Base-by-base conservation (phyloP, 2,888 invertebrate genomes). In the Dinocampus coccinellae region DNA sequence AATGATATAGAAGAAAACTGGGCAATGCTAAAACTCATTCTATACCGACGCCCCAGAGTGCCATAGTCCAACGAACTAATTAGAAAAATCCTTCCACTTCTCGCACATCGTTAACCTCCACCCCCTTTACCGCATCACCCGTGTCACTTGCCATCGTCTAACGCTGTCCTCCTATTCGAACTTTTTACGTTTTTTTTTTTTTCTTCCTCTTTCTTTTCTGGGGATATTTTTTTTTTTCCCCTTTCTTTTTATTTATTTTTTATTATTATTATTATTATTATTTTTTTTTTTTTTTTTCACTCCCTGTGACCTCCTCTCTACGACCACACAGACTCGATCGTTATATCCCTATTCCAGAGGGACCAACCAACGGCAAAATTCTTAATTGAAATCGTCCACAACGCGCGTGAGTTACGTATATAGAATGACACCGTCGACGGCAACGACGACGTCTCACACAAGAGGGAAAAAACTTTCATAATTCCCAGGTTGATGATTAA, bases 301-400 rank as follows among this genome's bases (percentile, higher is more conserved):
- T 16, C 47, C 47, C 47, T 47, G 47, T 68, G 69, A 70, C 61
- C 55, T 69, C 60, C 39, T 65, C 55, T 55, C 22, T 22, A n/a
- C 39, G 67, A 60, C 67, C 58, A 42, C 62, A 42, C 36, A 60
- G 58, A 57, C 72, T 47, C 72, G 72, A 75, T 72, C 69, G 75
- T 70, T 63, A 70, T 16, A 47, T 47, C 47, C 47, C 47, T 71
- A 42, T 42, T 66, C 60, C 63, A 39, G 36, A 57, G 53, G 64
- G 63, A 57, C 36, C 42, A 62, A 57, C 70, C 65, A 74, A 77
- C 75, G 77, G 79, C 79, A 81, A 82, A 83, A 82, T 83, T 81
- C 80, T 83, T 83, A 84, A 84, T 84, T 84, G 84, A 84, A 84
- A 83, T 80, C 80, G 80, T 82, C 76, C 78, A 76, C 80, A 75